phyloP scores from a whole-genome alignment of 30 jellyfish, hydroid and myxozoan species.

The Pseudorhiza aurosa region DNA sequence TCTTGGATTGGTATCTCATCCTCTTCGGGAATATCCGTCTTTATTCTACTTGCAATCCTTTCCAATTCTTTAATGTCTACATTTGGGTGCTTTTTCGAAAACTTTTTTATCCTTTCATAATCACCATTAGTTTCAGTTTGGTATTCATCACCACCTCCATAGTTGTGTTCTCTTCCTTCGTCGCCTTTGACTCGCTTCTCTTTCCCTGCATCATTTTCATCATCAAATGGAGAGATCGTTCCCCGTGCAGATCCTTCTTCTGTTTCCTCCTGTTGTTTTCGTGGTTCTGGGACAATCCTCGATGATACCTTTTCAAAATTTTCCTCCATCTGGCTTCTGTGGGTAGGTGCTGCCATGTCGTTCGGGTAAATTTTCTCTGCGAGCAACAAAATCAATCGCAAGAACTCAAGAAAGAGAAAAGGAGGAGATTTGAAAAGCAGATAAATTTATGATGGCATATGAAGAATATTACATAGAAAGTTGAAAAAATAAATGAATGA shows the following conservation, averaged over 20 bases:
- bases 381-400: too few relatives aligned
- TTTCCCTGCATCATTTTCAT: constrained; percentile 43
- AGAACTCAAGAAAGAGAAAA: too few relatives aligned
- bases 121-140: background rate
- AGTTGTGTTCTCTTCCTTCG: background rate
- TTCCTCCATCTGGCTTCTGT: constrained; percentile 44
- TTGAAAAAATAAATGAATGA: too few relatives aligned
- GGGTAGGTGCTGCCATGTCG: constrained; percentile 57
- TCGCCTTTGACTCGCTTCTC: background rate
- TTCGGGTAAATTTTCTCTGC: constrained; percentile 60
- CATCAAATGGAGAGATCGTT: constrained; percentile 65
- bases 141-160: background rate
- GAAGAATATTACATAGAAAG: too few relatives aligned
- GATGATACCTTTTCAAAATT: constrained; percentile 16
- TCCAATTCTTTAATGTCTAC: constrained; percentile 26
- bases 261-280: constrained; percentile 6
- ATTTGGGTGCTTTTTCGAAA: background rate
- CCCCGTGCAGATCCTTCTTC: constrained; percentile 70
- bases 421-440: too few relatives aligned
- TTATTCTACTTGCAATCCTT: constrained; percentile 33
- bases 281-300: constrained; percentile 30
- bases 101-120: background rate
- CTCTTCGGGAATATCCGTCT: constrained; percentile 51
- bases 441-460: too few relatives aligned
- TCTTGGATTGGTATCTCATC: constrained; percentile 27